Percentiles rank a stretch among this genome's conserved stretches.
These are phyloP conservation scores for Eueides isabella DNA, from an alignment of 1,140 invertebrate genomes.

Conservation along the genomic window DNA sequence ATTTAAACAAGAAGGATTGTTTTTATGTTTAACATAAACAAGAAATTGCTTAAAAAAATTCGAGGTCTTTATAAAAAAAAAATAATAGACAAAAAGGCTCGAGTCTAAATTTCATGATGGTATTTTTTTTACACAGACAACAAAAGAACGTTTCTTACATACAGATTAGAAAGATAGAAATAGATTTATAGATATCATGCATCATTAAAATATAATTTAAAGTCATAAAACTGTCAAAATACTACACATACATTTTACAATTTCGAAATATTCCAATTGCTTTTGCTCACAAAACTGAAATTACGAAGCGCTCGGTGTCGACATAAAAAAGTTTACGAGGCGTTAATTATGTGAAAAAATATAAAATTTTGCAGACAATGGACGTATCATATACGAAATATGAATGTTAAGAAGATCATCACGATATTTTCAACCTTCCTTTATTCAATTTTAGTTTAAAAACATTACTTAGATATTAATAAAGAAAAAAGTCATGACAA, in stretches of 20 bases:
- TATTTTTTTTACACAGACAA: no score
- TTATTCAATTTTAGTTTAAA: not conserved
- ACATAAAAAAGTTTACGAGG: conserved; percentile 22
- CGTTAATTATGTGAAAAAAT: conserved; percentile 3
- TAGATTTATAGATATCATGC: not conserved
- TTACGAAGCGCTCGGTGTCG: conserved; percentile 6
- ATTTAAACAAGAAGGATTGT: no score
- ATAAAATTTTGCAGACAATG: conserved; percentile 8
- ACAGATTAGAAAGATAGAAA: not conserved
- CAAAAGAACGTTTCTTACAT: no score
- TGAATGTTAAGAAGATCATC: not conserved
- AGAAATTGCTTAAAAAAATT: no score
- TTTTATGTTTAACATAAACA: no score
- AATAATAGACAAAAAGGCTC: no score
- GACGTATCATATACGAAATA: not conserved
- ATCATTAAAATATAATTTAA: conserved; percentile 1
- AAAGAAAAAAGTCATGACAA: not conserved
- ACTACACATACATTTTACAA: not conserved
- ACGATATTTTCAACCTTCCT: not conserved
- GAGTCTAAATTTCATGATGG: no score
- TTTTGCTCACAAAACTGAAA: not conserved
- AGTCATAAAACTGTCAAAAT: conserved; percentile 6
- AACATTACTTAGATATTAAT: no score
- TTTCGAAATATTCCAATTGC: conserved; percentile 7
- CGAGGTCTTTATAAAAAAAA: no score